Base-by-base conservation (phyloP, 2,797 vertebrate genomes). In the Sparidentex hasta region DNA sequence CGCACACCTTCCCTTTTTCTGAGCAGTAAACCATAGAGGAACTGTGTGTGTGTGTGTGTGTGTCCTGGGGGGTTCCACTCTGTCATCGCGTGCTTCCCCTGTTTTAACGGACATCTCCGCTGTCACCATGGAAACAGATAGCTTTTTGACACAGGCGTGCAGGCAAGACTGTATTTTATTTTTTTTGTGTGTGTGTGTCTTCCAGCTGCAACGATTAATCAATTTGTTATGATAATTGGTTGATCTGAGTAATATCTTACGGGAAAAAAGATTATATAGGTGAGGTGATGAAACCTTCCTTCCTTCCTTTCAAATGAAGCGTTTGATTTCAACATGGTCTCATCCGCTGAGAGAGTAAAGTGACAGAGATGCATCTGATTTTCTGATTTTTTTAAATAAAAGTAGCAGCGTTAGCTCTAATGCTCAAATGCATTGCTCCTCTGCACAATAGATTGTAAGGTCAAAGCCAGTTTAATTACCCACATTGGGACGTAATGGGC, bases 1-100 rank as follows among this genome's bases (percentile, higher is more conserved):
- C 71, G 62, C 68, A 72, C 79, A 76, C 79, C 79, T 88, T 90
- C 84, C 85, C 52, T 65, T 90, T 89, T 81, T 80, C 17, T 66
- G 8, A 81, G 73, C 64, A 1, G 71, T 61, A 55, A 87, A 71
- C 33, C 27, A 52, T 12, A 55, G 41, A 13, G 71, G 65, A 81
- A 79, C 61, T 62, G 38, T 73, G 59, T 50, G 17, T 55, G 46
- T 67, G 41, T 77, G 59, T n/a, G 51, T 46, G 2, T 56, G 21
- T 54, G 2, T 20, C 65, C 57, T 74, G 6, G 4, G 3, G 51
- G 56, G 9, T 80, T 88, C 50, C 73, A 62, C 80, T 59, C 78
- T 85, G 52, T 78, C 74, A 29, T 70, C 18, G 8, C 48, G 27
- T 48, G 69, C 70, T 85, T 90, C 82, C 85, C 76, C 62, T 78